These are phyloP conservation scores for Tetrao urogallus DNA, from an alignment of 2,113 vertebrate species.

Conservation along the genomic window DNA sequence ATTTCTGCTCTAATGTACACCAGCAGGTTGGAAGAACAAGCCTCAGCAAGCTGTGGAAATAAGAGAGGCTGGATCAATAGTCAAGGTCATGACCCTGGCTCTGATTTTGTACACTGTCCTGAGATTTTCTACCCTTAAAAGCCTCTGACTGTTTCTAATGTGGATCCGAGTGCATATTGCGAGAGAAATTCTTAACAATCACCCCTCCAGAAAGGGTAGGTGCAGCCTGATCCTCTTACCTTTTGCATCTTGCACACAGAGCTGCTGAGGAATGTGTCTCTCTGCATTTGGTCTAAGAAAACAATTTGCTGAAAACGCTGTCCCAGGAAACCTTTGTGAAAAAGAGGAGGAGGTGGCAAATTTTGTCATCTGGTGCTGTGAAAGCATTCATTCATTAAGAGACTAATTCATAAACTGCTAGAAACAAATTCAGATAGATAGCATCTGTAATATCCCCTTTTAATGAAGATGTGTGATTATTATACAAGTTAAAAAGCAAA, in stretches of 20 bases:
- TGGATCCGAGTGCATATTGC: conserved; percentile 71
- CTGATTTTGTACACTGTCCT: conserved; percentile 81
- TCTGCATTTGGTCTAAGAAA: conserved; percentile 40
- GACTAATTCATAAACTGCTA: not conserved
- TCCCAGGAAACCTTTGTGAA: conserved; percentile 19
- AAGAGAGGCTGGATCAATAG: conserved; percentile 97
- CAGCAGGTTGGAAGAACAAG: conserved; percentile 93
- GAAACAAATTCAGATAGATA: not conserved
- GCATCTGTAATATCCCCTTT: not conserved
- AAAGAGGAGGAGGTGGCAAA: conserved; percentile 1
- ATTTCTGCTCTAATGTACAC: conserved; percentile 99
- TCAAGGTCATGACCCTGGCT: conserved; percentile 90
- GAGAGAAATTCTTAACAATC: conserved; percentile 62
- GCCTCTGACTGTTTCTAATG: conserved; percentile 72
- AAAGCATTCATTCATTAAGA: not conserved
- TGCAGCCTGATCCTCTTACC: conserved; percentile 49
- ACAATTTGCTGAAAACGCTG: not conserved
- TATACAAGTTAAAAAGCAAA: not conserved
- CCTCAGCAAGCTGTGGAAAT: conserved; percentile 95
- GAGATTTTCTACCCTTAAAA: conserved; percentile 81
- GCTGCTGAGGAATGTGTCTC: conserved; percentile 22
- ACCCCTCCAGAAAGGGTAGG: conserved; percentile 17
- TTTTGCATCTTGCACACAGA: conserved; percentile 39
- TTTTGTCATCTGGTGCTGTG: not conserved
- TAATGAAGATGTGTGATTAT: not conserved